phyloP scores from a whole-genome alignment of 1,140 invertebrate species.

The Drosophila tropicalis region DNA sequence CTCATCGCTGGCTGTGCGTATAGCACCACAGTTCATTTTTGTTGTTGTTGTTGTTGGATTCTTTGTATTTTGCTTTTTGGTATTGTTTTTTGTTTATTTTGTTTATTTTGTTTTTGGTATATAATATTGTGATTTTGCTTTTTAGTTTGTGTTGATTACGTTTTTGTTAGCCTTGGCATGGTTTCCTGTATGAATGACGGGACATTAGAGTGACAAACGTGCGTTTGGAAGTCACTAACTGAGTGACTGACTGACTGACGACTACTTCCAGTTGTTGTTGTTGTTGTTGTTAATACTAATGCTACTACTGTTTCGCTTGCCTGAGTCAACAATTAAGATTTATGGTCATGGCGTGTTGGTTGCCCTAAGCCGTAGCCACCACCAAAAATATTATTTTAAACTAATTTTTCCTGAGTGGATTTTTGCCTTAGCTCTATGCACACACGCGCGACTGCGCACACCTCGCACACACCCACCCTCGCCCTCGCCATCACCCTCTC shows the following conservation, averaged over 20 bases:
- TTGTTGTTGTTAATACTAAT: background rate
- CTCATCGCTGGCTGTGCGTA: constrained; percentile 72
- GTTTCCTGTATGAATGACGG: constrained; percentile 33
- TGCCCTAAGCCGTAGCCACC: constrained; percentile 43
- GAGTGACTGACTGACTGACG: constrained; percentile 30
- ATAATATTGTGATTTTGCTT: constrained; percentile 23
- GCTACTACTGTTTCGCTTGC: constrained; percentile 62
- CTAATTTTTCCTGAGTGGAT: constrained; percentile 61
- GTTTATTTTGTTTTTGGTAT: constrained; percentile 16
- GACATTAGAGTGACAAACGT: constrained; percentile 13
- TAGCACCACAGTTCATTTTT: constrained; percentile 79
- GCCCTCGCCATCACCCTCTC: background rate
- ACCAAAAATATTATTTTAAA: constrained; percentile 36
- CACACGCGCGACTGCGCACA: constrained; percentile 70
- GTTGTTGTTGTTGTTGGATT: background rate
- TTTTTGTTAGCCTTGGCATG: constrained; percentile 51
- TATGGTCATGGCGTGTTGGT: constrained; percentile 73
- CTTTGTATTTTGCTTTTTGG: background rate
- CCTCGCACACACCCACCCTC: background rate
- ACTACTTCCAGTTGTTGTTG: background rate
- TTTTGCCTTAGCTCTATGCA: constrained; percentile 33
- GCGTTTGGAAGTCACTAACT: constrained; percentile 28
- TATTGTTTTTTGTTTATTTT: constrained; percentile 14
- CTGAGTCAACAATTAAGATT: constrained; percentile 77
- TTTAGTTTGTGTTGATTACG: constrained; percentile 23